These are phyloP conservation scores for Dione vanillae DNA, from an alignment of 2,888 invertebrate species.

Conservation along the genomic window DNA sequence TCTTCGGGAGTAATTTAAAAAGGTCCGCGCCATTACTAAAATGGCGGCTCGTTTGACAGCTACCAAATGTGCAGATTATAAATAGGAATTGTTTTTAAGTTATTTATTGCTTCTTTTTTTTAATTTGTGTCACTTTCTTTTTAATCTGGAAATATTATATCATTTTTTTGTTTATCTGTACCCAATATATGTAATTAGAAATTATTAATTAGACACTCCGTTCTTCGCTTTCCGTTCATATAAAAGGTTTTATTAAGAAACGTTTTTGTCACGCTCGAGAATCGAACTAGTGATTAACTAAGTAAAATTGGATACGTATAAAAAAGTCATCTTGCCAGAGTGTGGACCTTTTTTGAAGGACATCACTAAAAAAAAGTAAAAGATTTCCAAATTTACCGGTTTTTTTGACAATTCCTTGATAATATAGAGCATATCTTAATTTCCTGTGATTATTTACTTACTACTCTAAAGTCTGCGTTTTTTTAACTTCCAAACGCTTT, in stretches of 20 bases:
- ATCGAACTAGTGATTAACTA: background rate
- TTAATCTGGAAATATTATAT: background rate
- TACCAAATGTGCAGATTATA: constrained; percentile 21
- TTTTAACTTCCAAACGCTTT: too few relatives aligned
- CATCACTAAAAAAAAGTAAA: constrained; percentile 8
- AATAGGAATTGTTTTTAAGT: constrained; percentile 20
- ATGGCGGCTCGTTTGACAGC: constrained; percentile 35
- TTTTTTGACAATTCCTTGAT: background rate
- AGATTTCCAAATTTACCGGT: background rate
- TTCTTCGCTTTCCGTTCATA: background rate
- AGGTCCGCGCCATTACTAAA: constrained; percentile 33
- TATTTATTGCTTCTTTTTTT: constrained; percentile 12
- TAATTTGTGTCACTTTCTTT: background rate
- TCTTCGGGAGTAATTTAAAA: constrained; percentile 32
- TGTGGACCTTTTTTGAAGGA: constrained; percentile 1
- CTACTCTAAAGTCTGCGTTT: too few relatives aligned
- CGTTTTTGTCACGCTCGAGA: background rate
- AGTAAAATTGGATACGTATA: background rate
- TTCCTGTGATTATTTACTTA: constrained; percentile 7
- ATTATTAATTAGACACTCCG: background rate
- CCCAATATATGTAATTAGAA: too few relatives aligned
- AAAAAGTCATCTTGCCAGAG: background rate
- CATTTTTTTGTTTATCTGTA: background rate
- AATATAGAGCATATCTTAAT: constrained; percentile 11
- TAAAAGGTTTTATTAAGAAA: background rate